A percentile compares a stretch with the other conserved stretches of the same genome.
These are phyloP conservation scores for Polypedilum pembai DNA, from an alignment of 1,140 invertebrate genomes.

Conservation along the genomic window DNA sequence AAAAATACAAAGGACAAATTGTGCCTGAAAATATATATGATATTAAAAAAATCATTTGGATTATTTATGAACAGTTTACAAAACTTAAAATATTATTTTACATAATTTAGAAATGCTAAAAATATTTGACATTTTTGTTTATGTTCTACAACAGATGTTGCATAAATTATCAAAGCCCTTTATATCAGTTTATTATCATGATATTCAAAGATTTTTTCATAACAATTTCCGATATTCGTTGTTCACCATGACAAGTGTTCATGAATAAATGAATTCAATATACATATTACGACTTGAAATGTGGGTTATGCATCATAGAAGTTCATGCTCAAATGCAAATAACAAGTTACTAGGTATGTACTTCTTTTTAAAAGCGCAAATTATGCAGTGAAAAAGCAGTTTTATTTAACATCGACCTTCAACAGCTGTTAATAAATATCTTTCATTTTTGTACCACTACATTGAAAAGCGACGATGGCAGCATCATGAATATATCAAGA, in stretches of 20 bases:
- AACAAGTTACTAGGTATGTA: background rate
- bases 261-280: no score
- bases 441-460: background rate
- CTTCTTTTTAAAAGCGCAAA: background rate
- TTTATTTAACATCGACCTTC: background rate
- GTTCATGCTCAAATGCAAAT: background rate
- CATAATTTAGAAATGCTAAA: background rate
- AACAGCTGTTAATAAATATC: background rate
- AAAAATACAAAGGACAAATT: constrained; percentile 68
- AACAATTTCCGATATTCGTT: background rate
- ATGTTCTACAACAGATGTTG: background rate
- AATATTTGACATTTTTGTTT: background rate
- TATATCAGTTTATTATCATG: background rate
- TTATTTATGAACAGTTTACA: no score
- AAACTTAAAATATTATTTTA: background rate
- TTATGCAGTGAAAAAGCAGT: no score
- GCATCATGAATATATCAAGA: background rate
- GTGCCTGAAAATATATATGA: constrained; percentile 51
- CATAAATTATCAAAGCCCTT: background rate
- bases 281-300: background rate
- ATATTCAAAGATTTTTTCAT: background rate
- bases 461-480: background rate
- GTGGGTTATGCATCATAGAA: background rate
- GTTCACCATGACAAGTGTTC: no score
- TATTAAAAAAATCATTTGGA: background rate